These are phyloP conservation scores for Euborellia annulipes DNA, from an alignment of 1,140 invertebrate species.

Conservation along the genomic window DNA sequence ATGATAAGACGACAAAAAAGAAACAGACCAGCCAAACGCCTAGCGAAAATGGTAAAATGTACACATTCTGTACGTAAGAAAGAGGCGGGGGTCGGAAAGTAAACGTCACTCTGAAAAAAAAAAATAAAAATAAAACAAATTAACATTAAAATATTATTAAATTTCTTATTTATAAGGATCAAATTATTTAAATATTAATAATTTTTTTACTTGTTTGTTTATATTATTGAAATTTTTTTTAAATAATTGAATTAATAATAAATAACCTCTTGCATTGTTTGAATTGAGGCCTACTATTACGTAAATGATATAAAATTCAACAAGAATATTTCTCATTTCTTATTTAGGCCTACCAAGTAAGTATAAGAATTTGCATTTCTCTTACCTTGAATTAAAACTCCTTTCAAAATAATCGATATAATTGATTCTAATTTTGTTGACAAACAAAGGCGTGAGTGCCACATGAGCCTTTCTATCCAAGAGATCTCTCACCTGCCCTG, in stretches of 20 bases:
- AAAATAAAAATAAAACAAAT: not conserved
- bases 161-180: no score
- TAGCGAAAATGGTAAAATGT: conserved; percentile 38
- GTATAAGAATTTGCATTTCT: no score
- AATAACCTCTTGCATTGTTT: no score
- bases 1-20: conserved; percentile 4
- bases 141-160: not conserved
- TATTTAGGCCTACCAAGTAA: no score
- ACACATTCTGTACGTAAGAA: conserved; percentile 35
- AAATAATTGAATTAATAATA: no score
- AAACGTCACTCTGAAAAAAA: conserved; percentile 10
- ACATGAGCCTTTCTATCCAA: conserved; percentile 23
- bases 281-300: no score
- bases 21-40: conserved; percentile 36
- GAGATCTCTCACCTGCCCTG: conserved; percentile 22
- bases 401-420: not conserved
- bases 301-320: no score
- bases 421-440: not conserved
- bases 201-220: no score
- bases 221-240: no score
- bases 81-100: conserved; percentile 19
- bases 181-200: no score
- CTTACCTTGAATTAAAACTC: not conserved
- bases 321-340: no score
- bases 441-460: conserved; percentile 29